Percentiles rank a stretch among this genome's conserved stretches.
These are phyloP conservation scores for Oncorhynchus gorbuscha DNA, from an alignment of 2,113 vertebrate species.

Conservation along the genomic window DNA sequence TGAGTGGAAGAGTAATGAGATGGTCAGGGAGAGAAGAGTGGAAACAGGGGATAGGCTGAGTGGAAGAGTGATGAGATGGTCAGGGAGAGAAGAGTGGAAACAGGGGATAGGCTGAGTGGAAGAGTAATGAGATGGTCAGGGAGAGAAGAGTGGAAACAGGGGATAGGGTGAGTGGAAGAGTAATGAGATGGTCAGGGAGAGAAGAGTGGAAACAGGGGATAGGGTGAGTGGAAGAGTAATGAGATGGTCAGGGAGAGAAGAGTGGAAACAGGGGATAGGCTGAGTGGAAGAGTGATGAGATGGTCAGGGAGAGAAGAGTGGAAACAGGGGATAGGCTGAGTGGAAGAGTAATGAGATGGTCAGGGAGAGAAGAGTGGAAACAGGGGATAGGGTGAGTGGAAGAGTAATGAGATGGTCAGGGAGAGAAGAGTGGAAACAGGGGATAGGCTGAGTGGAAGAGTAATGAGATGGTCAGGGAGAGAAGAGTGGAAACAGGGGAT, in stretches of 20 bases:
- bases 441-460: too few relatives aligned
- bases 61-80: too few relatives aligned
- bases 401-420: too few relatives aligned
- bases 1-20: neutral
- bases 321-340: too few relatives aligned
- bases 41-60: too few relatives aligned
- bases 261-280: neutral
- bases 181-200: neutral
- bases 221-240: too few relatives aligned
- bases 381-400: too few relatives aligned
- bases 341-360: neutral
- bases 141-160: neutral
- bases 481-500: neutral
- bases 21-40: neutral
- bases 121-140: neutral
- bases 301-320: neutral
- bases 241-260: neutral
- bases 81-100: too few relatives aligned
- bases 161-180: neutral
- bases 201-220: too few relatives aligned
- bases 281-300: neutral
- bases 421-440: too few relatives aligned
- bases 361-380: neutral
- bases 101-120: too few relatives aligned
- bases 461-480: neutral